Percentiles rank a stretch among this genome's conserved stretches.
These are phyloP conservation scores for Nymphalis urticae DNA, from an alignment of 2,888 invertebrate genomes.

Conservation along the genomic window DNA sequence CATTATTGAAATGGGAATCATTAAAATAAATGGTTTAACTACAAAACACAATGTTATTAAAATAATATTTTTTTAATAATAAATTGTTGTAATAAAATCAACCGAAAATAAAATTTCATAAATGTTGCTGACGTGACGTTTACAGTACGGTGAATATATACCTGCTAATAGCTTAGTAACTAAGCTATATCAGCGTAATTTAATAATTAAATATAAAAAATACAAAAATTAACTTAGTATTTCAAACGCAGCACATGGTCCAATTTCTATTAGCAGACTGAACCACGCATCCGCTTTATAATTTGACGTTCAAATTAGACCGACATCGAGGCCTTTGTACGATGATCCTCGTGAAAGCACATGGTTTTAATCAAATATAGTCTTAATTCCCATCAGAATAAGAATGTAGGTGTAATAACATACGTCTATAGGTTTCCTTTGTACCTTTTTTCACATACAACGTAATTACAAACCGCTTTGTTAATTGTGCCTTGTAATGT, in stretches of 20 bases:
- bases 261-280: slow-evolving; percentile 28
- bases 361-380: slow-evolving; percentile 11
- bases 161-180: no score
- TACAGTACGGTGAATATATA: no score
- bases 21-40: no score
- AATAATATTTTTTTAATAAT: no score
- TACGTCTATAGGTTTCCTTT: slow-evolving; percentile 27
- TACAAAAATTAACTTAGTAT: slow-evolving; percentile 15
- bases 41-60: no score
- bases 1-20: no score
- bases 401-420: slow-evolving; percentile 8
- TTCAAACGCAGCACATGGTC: slow-evolving; percentile 21
- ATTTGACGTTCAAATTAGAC: slow-evolving; percentile 39
- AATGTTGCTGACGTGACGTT: no score
- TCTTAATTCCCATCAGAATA: slow-evolving; percentile 16
- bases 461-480: slow-evolving; percentile 49
- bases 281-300: slow-evolving; percentile 24
- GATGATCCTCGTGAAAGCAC: slow-evolving; percentile 13
- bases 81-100: no score
- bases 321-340: slow-evolving; percentile 40
- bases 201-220: no score
- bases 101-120: no score
- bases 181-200: no score
- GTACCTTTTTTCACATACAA: slow-evolving; percentile 43
- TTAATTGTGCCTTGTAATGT: slow-evolving; percentile 45